Percentiles rank a stretch among this genome's conserved stretches.
Conservation (phyloP, 1,140 invertebrate genomes). For the Eueides isabella region DNA sequence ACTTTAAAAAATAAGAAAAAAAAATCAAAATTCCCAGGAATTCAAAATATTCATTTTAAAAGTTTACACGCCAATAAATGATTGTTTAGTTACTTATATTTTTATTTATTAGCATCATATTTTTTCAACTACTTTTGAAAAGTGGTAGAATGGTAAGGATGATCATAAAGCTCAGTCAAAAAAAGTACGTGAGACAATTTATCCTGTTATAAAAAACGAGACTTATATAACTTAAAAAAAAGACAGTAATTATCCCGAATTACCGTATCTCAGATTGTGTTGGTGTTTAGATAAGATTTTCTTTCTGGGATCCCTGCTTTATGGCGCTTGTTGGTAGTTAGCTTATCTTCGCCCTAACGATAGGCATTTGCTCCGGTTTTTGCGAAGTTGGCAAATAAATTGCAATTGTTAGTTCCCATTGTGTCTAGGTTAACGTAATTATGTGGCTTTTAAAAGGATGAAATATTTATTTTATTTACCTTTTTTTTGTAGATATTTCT, state of each 20-base stretch:
- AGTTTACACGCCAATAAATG: too few species aligned
- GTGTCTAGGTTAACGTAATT: constrained; percentile 1
- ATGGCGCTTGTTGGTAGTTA: constrained; percentile 30
- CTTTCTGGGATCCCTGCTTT: constrained; percentile 28
- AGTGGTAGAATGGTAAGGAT: too few species aligned
- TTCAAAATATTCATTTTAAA: too few species aligned
- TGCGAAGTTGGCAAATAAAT: constrained; percentile 23
- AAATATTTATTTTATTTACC: background rate
- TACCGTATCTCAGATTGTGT: constrained; percentile 20
- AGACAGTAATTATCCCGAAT: constrained; percentile 31
- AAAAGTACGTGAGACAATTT: too few species aligned
- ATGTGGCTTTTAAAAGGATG: background rate
- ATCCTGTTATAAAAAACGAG: too few species aligned
- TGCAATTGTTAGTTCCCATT: constrained; percentile 13
- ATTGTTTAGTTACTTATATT: too few species aligned
- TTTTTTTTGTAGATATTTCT: background rate
- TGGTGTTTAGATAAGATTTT: constrained; percentile 18
- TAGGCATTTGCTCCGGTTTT: constrained; percentile 1
- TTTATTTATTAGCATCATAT: too few species aligned
- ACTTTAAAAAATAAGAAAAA: too few species aligned
- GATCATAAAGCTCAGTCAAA: too few species aligned
- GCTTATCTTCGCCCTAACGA: constrained; percentile 19
- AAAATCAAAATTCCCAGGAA: too few species aligned
- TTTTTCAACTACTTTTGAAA: too few species aligned
- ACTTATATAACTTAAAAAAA: constrained; percentile 26